Evolutionary conservation across 2,113 vertebrate genomes (phyloP), one percentile per base, ranked within the genome.

Genomic region (Equus quagga): DNA sequence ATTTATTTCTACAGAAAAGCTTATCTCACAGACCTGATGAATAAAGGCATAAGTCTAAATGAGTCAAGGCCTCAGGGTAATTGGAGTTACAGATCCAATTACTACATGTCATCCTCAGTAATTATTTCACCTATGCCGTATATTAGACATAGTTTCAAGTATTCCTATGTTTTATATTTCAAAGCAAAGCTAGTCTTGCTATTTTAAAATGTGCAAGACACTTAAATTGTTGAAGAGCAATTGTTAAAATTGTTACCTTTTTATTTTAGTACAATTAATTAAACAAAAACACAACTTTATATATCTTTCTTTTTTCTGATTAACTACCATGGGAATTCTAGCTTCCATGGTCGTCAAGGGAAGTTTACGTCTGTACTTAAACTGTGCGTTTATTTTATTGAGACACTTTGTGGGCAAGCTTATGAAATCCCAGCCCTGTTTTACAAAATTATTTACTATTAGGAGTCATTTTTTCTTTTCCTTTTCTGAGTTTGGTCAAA

Each of bases 1-100:
- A 97, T 96, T 85, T 97, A 95, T 91, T 98, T 98, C 79, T 98
- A 88, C 19, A 78, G 96, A 89, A 97, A 97, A 96, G 24, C 62
- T 97, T 97, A 96, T 94, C 84, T 98, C 62, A 89, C 19, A 67
- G 97, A 87, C 75, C 58, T 97, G 62, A 98, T 1, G 17, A 98
- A 97, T 96, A 86, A 97, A 97, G 95, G 96, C 56, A 67, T 56
- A 87, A 28, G n/a, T 98, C 75, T 91, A 98, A 95, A 98, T 96
- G 89, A 89, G 58, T 72, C 67, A 98, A 64, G 70, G 82, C 28
- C 36, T 96, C 60, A 15, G 82, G 56, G 49, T 97, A 98, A 97
- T 91, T 91, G 96, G 79, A 97, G 82, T 93, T 97, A 97, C 19
- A 97, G 91, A 97, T 41, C 87, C n/a, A 91, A 96, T 97, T 97